Percentiles rank a stretch among this genome's conserved stretches.
Evolutionary conservation across 2,113 vertebrate species (phyloP).

Genomic region (Saguinus midas): DNA sequence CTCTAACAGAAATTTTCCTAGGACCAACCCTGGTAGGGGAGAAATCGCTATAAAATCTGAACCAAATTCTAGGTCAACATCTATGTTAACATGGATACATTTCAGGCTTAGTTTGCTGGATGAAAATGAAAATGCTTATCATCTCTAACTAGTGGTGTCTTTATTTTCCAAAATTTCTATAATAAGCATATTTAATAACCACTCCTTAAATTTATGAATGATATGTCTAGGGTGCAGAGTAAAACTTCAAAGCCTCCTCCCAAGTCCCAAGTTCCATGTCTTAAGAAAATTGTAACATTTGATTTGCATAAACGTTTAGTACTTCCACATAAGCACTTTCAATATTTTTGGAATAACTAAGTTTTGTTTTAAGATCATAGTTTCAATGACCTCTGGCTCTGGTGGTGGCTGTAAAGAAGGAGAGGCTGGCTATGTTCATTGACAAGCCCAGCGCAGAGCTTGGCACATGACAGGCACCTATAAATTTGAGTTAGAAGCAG

Average conservation of each 20-base stretch:
- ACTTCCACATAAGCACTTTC: not conserved
- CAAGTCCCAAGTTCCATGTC: not conserved
- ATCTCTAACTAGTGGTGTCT: not conserved
- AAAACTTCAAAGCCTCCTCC: not conserved
- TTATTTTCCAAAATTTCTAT: constrained; percentile 4
- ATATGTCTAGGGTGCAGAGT: not conserved
- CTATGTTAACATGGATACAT: not conserved
- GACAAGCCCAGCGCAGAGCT: not conserved
- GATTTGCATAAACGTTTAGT: not conserved
- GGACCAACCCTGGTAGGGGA: not conserved
- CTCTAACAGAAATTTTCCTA: not conserved
- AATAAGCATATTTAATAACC: not conserved
- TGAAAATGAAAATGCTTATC: not conserved
- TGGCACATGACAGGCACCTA: not conserved
- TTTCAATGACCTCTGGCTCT: not conserved
- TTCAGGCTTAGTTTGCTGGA: not conserved
- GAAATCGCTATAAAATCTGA: not conserved
- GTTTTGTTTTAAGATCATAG: not conserved
- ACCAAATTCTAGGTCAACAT: not conserved
- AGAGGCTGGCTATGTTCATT: not conserved
- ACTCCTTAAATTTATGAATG: not conserved
- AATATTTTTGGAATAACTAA: not conserved
- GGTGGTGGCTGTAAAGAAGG: not conserved
- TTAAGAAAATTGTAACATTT: not conserved
- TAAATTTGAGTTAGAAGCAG: not conserved